These are phyloP conservation scores for Condylura cristata DNA, from an alignment of 2,113 vertebrate species.

Conservation along the genomic window DNA sequence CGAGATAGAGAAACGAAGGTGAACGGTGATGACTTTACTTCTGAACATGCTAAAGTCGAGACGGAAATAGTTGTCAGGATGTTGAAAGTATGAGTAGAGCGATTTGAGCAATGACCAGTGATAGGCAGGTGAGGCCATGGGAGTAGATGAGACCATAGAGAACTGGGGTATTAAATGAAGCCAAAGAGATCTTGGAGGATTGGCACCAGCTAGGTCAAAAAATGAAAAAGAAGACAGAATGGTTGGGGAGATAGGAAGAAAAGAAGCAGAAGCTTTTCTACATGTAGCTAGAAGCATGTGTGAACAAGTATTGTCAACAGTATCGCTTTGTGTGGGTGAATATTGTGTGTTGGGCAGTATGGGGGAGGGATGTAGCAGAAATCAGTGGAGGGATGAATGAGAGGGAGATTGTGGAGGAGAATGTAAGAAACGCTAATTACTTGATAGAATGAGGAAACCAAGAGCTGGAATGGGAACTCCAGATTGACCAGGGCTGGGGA, in stretches of 20 bases:
- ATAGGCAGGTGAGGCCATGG: not conserved
- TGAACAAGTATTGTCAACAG: not conserved
- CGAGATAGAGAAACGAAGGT: not conserved
- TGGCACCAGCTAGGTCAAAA: not conserved
- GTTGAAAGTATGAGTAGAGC: not conserved
- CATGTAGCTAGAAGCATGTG: not conserved
- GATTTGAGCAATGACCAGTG: not conserved
- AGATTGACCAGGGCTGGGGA: too few species aligned
- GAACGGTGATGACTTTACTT: not conserved
- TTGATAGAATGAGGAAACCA: not conserved
- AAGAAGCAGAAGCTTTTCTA: not conserved
- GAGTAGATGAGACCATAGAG: not conserved
- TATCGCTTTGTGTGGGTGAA: not conserved
- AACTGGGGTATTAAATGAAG: not conserved
- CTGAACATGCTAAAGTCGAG: not conserved
- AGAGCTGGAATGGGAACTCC: not conserved
- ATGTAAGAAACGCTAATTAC: not conserved
- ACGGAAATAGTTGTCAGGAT: not conserved
- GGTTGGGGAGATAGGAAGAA: not conserved
- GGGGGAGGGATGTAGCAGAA: not conserved
- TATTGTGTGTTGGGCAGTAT: not conserved
- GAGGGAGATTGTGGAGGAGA: not conserved
- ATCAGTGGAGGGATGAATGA: not conserved
- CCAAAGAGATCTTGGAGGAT: not conserved
- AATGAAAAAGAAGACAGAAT: not conserved